phyloP scores from a whole-genome alignment of 2,797 vertebrate genomes.

The Muscicapa comitata region DNA sequence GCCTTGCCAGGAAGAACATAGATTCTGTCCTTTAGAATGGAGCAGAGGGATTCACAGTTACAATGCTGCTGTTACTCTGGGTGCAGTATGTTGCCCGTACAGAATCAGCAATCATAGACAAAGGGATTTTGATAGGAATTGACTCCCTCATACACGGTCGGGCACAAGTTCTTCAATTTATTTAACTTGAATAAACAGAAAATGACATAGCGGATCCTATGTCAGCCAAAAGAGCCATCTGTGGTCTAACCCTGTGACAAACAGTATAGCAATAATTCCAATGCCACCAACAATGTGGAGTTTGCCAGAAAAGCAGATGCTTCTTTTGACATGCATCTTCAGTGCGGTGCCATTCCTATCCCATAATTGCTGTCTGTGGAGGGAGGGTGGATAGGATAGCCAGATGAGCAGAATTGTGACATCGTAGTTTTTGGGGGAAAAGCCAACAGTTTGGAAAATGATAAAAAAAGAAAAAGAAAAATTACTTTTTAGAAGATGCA shows the following conservation, averaged over 20 bases:
- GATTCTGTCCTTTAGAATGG: not conserved
- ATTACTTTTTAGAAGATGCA: not conserved
- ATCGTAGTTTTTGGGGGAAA: not conserved
- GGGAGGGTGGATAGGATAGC: not conserved
- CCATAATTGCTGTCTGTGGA: slow-evolving; percentile 17
- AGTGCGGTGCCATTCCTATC: not conserved
- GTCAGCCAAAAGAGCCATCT: slow-evolving; percentile 73
- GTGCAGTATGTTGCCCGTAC: not conserved
- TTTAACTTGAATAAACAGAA: slow-evolving; percentile 58
- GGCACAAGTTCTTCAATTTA: slow-evolving; percentile 44
- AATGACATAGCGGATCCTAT: slow-evolving; percentile 46
- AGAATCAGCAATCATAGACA: not conserved
- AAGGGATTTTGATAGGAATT: not conserved
- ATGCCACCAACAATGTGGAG: slow-evolving; percentile 52
- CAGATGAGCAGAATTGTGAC: slow-evolving; percentile 27
- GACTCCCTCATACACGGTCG: not conserved
- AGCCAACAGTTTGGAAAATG: not conserved
- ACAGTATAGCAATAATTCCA: slow-evolving; percentile 58
- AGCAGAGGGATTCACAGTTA: not conserved
- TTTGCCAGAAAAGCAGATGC: slow-evolving; percentile 72
- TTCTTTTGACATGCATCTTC: slow-evolving; percentile 56
- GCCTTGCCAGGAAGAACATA: not conserved
- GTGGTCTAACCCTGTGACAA: slow-evolving; percentile 62
- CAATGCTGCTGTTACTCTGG: not conserved
- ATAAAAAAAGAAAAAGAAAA: not conserved